Base-by-base conservation (phyloP, 2,113 vertebrate species). In the Chlamydotis undulata region DNA sequence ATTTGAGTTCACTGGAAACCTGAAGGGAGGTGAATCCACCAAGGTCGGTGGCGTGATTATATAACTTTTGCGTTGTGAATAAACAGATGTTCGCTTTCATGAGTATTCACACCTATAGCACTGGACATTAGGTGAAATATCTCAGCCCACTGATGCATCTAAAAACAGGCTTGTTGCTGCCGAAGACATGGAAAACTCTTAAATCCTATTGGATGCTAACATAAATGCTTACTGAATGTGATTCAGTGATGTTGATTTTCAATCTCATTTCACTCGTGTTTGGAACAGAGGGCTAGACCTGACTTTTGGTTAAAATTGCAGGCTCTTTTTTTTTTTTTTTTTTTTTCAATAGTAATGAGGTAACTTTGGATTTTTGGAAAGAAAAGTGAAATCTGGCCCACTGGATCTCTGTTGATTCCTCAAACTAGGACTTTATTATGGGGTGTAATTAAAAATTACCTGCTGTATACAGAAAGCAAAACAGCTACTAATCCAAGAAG, bases 11-110 rank as follows among this genome's bases (percentile, higher is more conserved):
- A 60, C 41, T 82, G 73, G 56, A 93, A 94, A 97, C 45, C 82
- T 83, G 47, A 96, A 83, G 52, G 53, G 70, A 84, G 57, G 85
- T 93, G 39, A 74, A 94, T 63, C 31, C 70, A 59, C 77, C 93
- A 95, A 95, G 96, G 92, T 94, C 77, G 4, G 69, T 91, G 70
- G 81, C 50, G 23, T 60, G 89, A 69, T 89, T 92, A 89, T 84
- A 57, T 96, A 86, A 90, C 68, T 84, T 87, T 84, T 96, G 65
- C 65, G 39, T 75, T 68, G 63, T 53, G 81, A 91, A 91, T 92
- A 95, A 96, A 85, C 91, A 96, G 95, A 83, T 94, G 83, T 73
- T 96, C 45, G 16, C 70, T 94, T 96, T 89, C 83, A 64, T 74
- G 39, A 89, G 77, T 57, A 92, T 94, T 97, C 91, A 87, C 81